Evolutionary conservation across 2,888 invertebrate genomes (phyloP).

Genomic region (Apodemia zela): DNA sequence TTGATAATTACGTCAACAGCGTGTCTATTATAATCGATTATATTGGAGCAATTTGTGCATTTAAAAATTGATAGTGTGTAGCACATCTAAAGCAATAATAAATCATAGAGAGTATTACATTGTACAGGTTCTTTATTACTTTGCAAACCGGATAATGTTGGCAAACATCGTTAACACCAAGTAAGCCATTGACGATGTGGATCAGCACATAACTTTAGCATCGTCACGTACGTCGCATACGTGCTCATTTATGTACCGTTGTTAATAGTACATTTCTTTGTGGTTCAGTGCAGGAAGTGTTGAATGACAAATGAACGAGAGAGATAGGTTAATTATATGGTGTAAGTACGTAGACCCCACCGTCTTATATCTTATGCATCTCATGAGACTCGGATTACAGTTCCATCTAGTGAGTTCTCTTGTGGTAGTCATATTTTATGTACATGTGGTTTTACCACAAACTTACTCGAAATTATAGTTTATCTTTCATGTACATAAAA

Average conservation of each 20-base stretch:
- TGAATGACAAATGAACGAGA: background rate
- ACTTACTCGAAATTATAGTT: background rate
- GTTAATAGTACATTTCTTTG: conserved; percentile 4
- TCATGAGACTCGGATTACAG: conserved; percentile 7
- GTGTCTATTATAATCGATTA: too few species aligned
- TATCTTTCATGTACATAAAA: too few species aligned
- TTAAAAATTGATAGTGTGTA: background rate
- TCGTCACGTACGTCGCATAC: background rate
- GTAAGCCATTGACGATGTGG: background rate
- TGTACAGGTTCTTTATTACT: background rate
- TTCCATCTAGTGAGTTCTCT: background rate
- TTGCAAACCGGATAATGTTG: background rate
- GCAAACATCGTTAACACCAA: conserved; percentile 2
- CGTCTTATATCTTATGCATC: conserved; percentile 5
- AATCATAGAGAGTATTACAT: background rate
- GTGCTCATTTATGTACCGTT: conserved; percentile 11
- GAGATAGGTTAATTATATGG: conserved; percentile 14
- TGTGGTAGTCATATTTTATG: conserved; percentile 5
- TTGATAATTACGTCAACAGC: too few species aligned
- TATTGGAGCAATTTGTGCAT: background rate
- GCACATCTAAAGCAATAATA: background rate
- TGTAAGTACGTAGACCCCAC: conserved; percentile 6
- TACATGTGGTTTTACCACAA: background rate
- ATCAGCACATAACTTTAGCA: conserved; percentile 9
- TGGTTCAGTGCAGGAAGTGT: background rate